Base-by-base conservation (phyloP, 2,888 invertebrate species). In the Ctenicera cuprea region DNA sequence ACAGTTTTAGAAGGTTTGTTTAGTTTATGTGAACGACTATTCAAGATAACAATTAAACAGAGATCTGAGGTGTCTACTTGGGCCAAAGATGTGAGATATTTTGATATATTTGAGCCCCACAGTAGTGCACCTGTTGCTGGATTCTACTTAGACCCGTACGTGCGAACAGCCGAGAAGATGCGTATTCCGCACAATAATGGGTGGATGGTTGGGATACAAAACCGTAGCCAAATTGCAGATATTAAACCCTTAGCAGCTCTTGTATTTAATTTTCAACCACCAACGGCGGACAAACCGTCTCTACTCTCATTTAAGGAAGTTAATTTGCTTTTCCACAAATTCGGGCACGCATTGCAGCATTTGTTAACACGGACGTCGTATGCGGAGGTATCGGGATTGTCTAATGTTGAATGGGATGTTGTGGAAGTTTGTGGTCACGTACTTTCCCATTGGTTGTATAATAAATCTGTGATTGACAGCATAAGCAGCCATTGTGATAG, bases 341-440 rank as follows among this genome's bases (percentile, higher is more conserved):
- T 98, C 85, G 99, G 98, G 0, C 93, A 94, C 78, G 91, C 94
- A 0, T 88, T 99, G 52, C 96, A 98, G 79, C 94, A 97, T 87
- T 87, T 98, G 76, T 88, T 98, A 37, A 95, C 96, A 0, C 92
- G 91, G 82, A 92, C 94, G 0, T 93, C 93, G 14, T 96, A 95
- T 86, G 91, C 94, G 0, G 96, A 97, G 85, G 91, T 97, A 0
- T 92, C 96, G 1, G 97, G 97, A 0, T 87, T 94, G 20, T 93
- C 93, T 0, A 95, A 95, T 85, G 91, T 98, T 0, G 98, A 98
- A 88, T 97, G 97, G 96, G 99, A 99, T 86, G 95, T 96, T 0
- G 93, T 95, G 0, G 94, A 94, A 83, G 91, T 97, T 0, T 93
- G 94, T 74, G 93, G 95, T 0, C 90, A 95, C 80, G 94, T 98